Percentiles rank a stretch among this genome's conserved stretches.
Conservation (phyloP, 2,888 invertebrate genomes). For the Platynereis dumerilii region DNA sequence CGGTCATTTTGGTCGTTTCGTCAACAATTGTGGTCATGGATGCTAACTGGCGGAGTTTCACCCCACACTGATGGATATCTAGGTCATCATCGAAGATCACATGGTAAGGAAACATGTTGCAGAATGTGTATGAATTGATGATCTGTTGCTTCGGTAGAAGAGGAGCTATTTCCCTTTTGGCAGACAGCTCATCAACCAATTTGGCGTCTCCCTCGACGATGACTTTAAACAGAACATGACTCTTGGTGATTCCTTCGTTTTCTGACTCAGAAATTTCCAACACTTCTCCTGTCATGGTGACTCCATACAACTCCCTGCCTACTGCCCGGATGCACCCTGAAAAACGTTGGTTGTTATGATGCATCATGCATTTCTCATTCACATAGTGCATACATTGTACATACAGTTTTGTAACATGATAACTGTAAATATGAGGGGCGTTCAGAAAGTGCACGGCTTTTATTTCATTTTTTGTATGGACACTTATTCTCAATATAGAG, state of each 20-base stretch:
- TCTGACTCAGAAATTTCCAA: conserved; percentile 8
- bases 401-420: too few relatives aligned
- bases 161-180: too few relatives aligned
- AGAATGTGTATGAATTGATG: conserved; percentile 10
- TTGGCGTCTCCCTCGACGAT: too few relatives aligned
- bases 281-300: conserved; percentile 22
- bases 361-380: neutral
- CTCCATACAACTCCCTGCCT: conserved; percentile 33
- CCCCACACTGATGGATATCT: conserved; percentile 17
- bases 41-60: conserved; percentile 1
- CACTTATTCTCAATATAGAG: too few relatives aligned
- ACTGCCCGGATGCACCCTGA: conserved; percentile 47
- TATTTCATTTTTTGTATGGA: neutral
- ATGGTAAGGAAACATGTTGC: conserved; percentile 14
- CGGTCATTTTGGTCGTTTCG: conserved; percentile 28
- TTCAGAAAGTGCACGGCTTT: too few relatives aligned
- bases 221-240: too few relatives aligned
- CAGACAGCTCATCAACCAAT: too few relatives aligned
- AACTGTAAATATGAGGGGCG: too few relatives aligned
- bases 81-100: conserved; percentile 14
- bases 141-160: neutral
- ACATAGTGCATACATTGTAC: neutral
- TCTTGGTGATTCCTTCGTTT: too few relatives aligned
- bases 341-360: neutral
- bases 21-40: neutral